Evolutionary conservation across 1,140 invertebrate genomes (phyloP).

Genomic region (Watersipora subatra): DNA sequence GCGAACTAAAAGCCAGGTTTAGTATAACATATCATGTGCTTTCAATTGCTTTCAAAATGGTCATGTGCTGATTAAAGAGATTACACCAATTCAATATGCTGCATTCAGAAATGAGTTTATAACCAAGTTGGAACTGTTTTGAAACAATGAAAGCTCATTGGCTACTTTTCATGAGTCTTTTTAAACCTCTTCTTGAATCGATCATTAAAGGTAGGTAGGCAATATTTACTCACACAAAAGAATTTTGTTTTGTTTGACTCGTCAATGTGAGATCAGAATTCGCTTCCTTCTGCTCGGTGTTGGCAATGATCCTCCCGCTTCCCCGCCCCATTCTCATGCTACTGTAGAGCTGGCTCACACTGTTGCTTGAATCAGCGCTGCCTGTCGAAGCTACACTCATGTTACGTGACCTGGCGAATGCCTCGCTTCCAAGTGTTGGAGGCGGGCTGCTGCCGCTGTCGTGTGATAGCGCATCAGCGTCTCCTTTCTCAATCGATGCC

Average conservation of each 20-base stretch:
- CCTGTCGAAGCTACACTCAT: not conserved
- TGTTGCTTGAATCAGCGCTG: not conserved
- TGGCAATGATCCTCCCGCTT: not conserved
- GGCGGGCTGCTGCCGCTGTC: not conserved
- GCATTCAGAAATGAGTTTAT: not conserved
- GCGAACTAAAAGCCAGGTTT: too few species aligned
- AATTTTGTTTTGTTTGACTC: not conserved
- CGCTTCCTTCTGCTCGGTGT: not conserved
- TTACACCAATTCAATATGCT: conserved; percentile 9
- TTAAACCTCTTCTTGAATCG: too few species aligned
- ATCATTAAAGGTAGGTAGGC: not conserved
- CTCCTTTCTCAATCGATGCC: not conserved
- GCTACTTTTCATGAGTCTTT: too few species aligned
- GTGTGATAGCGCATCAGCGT: not conserved
- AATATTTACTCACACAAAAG: not conserved
- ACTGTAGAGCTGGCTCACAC: not conserved
- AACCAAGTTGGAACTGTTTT: not conserved
- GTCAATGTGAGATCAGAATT: not conserved
- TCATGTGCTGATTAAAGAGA: not conserved
- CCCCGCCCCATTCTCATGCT: not conserved
- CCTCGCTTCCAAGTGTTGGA: not conserved
- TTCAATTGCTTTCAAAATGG: not conserved
- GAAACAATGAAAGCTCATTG: too few species aligned
- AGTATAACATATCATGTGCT: too few species aligned
- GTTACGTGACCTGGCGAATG: not conserved